A percentile compares a stretch with the other conserved stretches of the same genome.
These are phyloP conservation scores for Etia nguti DNA, from an alignment of 2,113 vertebrate genomes.

Conservation along the genomic window DNA sequence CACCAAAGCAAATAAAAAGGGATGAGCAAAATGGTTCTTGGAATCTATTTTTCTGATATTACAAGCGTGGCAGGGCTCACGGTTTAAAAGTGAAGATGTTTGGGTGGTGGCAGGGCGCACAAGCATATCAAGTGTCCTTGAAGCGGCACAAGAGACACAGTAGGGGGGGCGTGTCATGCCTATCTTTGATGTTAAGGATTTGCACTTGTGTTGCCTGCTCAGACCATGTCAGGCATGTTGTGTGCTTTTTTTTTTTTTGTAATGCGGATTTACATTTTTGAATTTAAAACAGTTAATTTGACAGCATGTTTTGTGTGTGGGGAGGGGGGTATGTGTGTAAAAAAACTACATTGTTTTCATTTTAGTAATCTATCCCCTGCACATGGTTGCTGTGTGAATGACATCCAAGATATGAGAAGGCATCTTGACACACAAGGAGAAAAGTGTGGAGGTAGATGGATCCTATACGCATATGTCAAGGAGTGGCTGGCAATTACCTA, in stretches of 20 bases:
- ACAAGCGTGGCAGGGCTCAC: neutral
- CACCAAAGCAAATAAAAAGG: conserved; percentile 3
- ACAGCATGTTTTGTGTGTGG: neutral
- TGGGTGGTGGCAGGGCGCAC: neutral
- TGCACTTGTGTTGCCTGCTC: neutral
- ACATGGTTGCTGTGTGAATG: neutral
- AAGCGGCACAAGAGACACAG: conserved; percentile 4
- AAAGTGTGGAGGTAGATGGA: neutral
- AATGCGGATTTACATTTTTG: neutral
- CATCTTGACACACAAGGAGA: neutral
- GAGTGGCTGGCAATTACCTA: neutral
- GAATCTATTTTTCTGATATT: neutral
- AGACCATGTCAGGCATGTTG: neutral
- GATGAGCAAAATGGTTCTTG: neutral
- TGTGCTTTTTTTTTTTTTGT: neutral
- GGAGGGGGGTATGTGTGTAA: neutral
- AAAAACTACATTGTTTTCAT: neutral
- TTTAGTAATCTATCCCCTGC: neutral
- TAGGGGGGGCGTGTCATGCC: neutral
- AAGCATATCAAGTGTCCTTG: conserved; percentile 2
- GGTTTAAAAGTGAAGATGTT: neutral
- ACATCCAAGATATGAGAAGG: neutral
- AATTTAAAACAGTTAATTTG: neutral
- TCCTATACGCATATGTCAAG: neutral
- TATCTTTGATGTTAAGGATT: conserved; percentile 42